Evolutionary conservation across 1,140 invertebrate species (phyloP).

Genomic region (Glomeris maerens): DNA sequence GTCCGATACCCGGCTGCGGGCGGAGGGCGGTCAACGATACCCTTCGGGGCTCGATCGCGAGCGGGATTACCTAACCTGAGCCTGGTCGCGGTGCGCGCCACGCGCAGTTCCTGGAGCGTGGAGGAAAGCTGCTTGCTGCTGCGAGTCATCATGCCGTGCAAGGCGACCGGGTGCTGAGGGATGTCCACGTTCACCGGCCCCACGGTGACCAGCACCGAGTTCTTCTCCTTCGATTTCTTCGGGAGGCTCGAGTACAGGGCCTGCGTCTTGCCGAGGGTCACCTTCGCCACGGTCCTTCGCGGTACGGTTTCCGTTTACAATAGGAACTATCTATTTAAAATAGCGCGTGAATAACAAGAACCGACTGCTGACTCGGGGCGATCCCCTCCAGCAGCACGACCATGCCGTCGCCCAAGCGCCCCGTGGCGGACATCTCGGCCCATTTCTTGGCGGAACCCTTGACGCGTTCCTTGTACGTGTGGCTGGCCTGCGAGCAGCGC

Average conservation of each 20-base stretch:
- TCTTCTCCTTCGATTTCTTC: slow-evolving; percentile 61
- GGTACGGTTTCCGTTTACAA: slow-evolving; percentile 6
- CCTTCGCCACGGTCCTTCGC: slow-evolving; percentile 74
- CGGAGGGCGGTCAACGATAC: too few relatives aligned
- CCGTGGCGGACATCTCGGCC: slow-evolving; percentile 73
- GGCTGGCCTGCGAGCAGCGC: slow-evolving; percentile 56
- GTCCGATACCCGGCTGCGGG: slow-evolving; percentile 8
- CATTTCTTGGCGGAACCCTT: slow-evolving; percentile 33
- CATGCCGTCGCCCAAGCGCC: slow-evolving; percentile 79
- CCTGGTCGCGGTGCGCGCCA: too few relatives aligned
- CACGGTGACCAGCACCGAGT: slow-evolving; percentile 70
- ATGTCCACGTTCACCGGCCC: slow-evolving; percentile 84
- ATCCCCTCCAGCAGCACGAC: slow-evolving; percentile 81
- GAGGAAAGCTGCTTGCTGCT: slow-evolving; percentile 82
- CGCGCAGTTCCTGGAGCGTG: slow-evolving; percentile 51
- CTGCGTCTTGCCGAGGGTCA: slow-evolving; percentile 82
- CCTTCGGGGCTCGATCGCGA: too few relatives aligned
- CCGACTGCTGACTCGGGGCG: slow-evolving; percentile 44
- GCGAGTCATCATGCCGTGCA: slow-evolving; percentile 93
- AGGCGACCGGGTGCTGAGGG: slow-evolving; percentile 86
- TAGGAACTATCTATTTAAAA: neutral
- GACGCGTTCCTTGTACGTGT: slow-evolving; percentile 56
- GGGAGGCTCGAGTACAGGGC: slow-evolving; percentile 72
- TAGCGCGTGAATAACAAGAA: neutral
- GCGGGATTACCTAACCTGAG: too few relatives aligned